A percentile compares a stretch with the other conserved stretches of the same genome.
These are phyloP conservation scores for Prietella phreatophila DNA, from an alignment of 2,113 vertebrate genomes.

Conservation along the genomic window DNA sequence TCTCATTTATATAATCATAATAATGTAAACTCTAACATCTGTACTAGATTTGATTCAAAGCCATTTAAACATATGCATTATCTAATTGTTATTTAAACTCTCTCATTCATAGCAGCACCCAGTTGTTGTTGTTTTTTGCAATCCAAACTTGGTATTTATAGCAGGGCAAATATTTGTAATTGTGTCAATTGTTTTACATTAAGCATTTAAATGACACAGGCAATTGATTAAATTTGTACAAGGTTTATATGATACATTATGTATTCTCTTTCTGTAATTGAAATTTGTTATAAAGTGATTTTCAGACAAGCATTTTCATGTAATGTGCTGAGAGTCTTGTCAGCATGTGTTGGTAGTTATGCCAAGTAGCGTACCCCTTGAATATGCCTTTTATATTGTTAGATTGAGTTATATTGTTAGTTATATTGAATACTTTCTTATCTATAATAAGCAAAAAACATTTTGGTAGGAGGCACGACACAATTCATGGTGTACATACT, in stretches of 20 bases:
- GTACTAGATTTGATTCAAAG: not conserved
- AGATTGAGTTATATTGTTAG: no score
- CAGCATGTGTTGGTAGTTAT: not conserved
- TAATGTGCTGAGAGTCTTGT: not conserved
- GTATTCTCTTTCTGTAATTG: not conserved
- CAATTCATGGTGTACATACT: not conserved
- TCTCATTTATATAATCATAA: not conserved
- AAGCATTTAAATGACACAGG: not conserved
- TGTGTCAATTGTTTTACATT: conserved; percentile 63
- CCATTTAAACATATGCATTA: conserved; percentile 3
- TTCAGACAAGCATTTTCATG: not conserved
- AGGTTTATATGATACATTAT: not conserved
- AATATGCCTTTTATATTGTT: not conserved
- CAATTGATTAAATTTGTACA: not conserved
- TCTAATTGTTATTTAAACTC: conserved; percentile 43
- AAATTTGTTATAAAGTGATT: not conserved
- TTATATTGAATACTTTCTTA: not conserved
- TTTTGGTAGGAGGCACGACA: not conserved
- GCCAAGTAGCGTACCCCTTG: not conserved
- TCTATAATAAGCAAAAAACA: not conserved
- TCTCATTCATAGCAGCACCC: conserved; percentile 62
- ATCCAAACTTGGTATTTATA: conserved; percentile 58
- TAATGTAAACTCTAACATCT: not conserved
- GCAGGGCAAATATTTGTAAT: conserved; percentile 64
- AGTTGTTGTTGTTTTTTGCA: conserved; percentile 63